Base-by-base conservation (phyloP, 2,113 vertebrate species). In the Fregetta grallaria region DNA sequence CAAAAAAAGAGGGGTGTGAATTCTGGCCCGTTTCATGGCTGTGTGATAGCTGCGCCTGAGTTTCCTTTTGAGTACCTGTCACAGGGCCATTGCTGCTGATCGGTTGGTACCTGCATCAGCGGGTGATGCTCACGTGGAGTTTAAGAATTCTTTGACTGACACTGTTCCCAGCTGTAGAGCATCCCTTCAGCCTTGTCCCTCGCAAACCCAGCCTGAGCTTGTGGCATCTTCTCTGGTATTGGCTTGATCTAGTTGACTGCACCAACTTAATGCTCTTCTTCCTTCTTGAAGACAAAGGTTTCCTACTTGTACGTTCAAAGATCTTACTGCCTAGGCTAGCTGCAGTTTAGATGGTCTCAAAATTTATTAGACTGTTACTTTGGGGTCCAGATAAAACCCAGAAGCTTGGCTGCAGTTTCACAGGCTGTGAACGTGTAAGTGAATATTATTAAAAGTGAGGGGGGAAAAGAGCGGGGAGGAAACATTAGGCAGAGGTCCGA, bases 401-500 rank as follows among this genome's bases (percentile, higher is more conserved):
- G 67, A 81, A 49, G 55, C 45, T 62, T 58, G 62, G 47, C 78
- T 90, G 58, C 78, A 73, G 21, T 68, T 73, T 76, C 74, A 93
- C 68, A 93, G 58, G 30, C 77, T 29, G 38, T 38, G 38, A 62
- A 53, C 71, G 42, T 38, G 17, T 65, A 88, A 91, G 86, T 74
- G 91, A 94, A 34, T 53, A 29, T 92, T 94, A 81, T 62, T 61
- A 89, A 45, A 90, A 94, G 86, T 89, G 89, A 95, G 86, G 84
- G 86, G 86, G 70, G 86, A 92, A 74, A 85, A 65, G 74, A 85
- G 56, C 58, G 68, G 27, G 72, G 90, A 91, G 91, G 76, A 89
- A 59, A 55, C 14, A 40, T 94, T 52, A 87, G 95, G 91, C 91
- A 96, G 80, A 92, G 42, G 47, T 89, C 92, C 92, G 96, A 78